Evolutionary conservation across 2,797 vertebrate genomes (phyloP), one percentile per base, ranked within the genome.

Genomic region (Borostomias antarcticus): DNA sequence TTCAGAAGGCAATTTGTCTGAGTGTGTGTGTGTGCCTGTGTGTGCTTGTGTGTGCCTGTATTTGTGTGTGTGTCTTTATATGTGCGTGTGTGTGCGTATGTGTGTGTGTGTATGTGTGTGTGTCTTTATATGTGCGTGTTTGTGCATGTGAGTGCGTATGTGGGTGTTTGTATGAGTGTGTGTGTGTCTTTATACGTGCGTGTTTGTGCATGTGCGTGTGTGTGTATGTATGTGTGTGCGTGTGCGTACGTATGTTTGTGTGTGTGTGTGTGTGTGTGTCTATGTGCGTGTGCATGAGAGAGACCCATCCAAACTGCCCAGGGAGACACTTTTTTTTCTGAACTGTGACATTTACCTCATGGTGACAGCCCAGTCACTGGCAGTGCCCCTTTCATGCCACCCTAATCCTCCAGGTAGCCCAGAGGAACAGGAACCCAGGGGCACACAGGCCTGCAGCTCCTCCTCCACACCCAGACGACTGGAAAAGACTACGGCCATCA

Each of bases 401-500:
- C 56, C 6, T 66, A 60, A 70, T 62, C 54, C 58, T 54, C 21
- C 26, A 9, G 66, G 30, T 69, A 62, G 60, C 19, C 70, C 28
- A 58, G 64, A 62, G 35, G 50, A 65, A 32, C n/a, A 26, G 19
- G 33, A 54, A n/a, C 28, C 51, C 32, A 28, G 28, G n/a, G 26
- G 19, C n/a, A 47, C 8, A 11, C 51, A 30, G 17, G 7, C 33
- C 51, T 17, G 21, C 15, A 45, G 25, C 47, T 54, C 30, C 25
- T 30, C 58, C 54, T 67, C 57, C 45, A 26, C 29, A 72, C 53
- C 66, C 69, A 58, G 53, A 69, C 74, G 48, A 66, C 56, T 76
- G 74, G 71, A 78, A 74, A 76, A 71, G 62, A 74, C 78, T 71
- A 76, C 47, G 60, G 68, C 26, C 57, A 51, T 29, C 37, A 13